These are phyloP conservation scores for Labrus mixtus DNA, from an alignment of 2,113 vertebrate genomes.

Conservation along the genomic window DNA sequence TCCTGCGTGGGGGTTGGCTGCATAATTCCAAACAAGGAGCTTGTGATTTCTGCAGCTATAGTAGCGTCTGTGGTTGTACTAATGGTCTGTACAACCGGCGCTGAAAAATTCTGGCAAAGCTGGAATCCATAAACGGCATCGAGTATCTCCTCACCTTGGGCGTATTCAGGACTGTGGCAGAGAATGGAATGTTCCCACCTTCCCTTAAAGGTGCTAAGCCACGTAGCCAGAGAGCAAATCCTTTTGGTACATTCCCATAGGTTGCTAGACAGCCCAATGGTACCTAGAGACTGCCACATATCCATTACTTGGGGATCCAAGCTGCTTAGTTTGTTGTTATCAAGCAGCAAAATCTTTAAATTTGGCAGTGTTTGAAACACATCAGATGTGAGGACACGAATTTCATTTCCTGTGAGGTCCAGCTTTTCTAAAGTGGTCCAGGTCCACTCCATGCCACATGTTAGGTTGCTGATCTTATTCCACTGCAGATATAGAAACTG, in stretches of 20 bases:
- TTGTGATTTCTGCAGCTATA: slow-evolving; percentile 85
- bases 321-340: slow-evolving; percentile 97
- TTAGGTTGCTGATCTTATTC: slow-evolving; percentile 99
- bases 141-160: slow-evolving; percentile 98
- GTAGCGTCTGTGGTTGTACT: slow-evolving; percentile 83
- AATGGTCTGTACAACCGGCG: slow-evolving; percentile 87
- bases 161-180: slow-evolving; percentile 95
- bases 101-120: slow-evolving; percentile 98
- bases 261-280: slow-evolving; percentile 95
- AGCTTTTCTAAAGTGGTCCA: slow-evolving; percentile 97
- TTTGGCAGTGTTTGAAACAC: slow-evolving; percentile 97
- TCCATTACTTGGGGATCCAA: slow-evolving; percentile 91
- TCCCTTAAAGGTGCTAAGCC: slow-evolving; percentile 95
- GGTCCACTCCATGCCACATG: slow-evolving; percentile 98
- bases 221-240: slow-evolving; percentile 95
- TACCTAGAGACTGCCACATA: slow-evolving; percentile 91
- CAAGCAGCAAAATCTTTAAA: slow-evolving; percentile 95
- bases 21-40: slow-evolving; percentile 92
- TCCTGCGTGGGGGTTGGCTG: slow-evolving; percentile 92
- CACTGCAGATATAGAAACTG: slow-evolving; percentile 97
- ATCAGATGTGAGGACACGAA: slow-evolving; percentile 91
- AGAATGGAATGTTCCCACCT: slow-evolving; percentile 98
- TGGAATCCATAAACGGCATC: slow-evolving; percentile 98
- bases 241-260: slow-evolving; percentile 98
- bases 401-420: slow-evolving; percentile 96